Evolutionary conservation across 2,113 vertebrate species (phyloP).

Genomic region (Heterocephalus glaber): DNA sequence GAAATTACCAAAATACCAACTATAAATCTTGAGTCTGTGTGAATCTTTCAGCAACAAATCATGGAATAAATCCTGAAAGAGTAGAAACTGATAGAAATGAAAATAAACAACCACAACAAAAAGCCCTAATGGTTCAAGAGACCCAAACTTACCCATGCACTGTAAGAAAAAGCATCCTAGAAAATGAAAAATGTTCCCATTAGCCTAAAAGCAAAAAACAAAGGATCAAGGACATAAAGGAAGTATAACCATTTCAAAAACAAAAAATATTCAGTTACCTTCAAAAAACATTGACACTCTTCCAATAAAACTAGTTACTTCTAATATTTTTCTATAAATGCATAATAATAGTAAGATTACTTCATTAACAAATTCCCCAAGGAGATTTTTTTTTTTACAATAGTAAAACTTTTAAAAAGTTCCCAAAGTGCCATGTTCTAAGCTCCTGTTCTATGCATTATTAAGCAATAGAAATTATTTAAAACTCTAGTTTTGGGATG

Average conservation of each 20-base stretch:
- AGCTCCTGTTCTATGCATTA: neutral
- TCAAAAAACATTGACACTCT: neutral
- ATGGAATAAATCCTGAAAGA: neutral
- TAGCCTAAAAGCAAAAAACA: neutral
- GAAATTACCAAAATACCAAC: neutral
- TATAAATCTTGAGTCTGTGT: neutral
- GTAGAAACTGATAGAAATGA: neutral
- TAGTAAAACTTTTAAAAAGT: neutral
- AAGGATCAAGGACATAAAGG: neutral
- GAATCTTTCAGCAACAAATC: neutral
- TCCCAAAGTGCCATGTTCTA: neutral
- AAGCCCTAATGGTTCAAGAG: neutral
- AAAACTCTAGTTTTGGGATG: neutral
- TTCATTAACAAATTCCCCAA: neutral
- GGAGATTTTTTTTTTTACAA: neutral
- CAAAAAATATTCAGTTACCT: neutral
- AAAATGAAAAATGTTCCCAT: neutral
- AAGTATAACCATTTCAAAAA: neutral
- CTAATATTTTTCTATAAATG: neutral
- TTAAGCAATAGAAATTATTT: neutral
- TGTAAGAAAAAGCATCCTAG: neutral
- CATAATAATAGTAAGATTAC: neutral
- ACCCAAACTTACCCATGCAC: accelerated
- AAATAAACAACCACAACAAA: neutral
- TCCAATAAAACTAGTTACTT: neutral